Percentiles rank a stretch among this genome's conserved stretches.
These are phyloP conservation scores for Eriosoma lanigerum DNA, from an alignment of 1,140 invertebrate species.

Conservation along the genomic window DNA sequence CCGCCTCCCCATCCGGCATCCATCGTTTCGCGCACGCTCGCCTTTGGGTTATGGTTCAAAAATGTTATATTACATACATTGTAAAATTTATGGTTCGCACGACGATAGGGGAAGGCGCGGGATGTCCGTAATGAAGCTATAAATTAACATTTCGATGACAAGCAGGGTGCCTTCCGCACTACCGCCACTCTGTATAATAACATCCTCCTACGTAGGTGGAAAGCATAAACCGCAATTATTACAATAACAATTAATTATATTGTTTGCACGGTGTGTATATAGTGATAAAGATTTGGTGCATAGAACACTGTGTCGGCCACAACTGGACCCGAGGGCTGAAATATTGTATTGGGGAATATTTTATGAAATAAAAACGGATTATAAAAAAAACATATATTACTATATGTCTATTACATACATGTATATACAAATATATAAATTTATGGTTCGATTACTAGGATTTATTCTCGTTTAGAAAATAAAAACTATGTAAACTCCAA, in stretches of 20 bases:
- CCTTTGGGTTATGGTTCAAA: constrained; percentile 31
- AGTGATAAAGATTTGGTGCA: background rate
- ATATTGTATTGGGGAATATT: background rate
- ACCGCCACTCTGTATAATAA: background rate
- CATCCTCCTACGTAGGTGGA: background rate
- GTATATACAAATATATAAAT: too few species aligned
- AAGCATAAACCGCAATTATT: constrained; percentile 27
- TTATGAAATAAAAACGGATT: background rate
- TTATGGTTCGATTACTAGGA: too few species aligned
- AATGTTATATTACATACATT: constrained; percentile 44
- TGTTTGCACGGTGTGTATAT: background rate
- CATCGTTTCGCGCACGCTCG: too few species aligned
- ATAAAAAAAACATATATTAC: too few species aligned
- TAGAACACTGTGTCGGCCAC: background rate
- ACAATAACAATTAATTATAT: constrained; percentile 48
- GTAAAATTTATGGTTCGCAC: constrained; percentile 42
- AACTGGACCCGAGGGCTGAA: background rate
- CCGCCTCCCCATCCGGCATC: background rate
- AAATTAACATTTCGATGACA: constrained; percentile 47
- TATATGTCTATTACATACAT: too few species aligned
- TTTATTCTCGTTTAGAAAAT: too few species aligned
- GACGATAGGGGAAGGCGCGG: background rate
- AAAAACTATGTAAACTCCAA: too few species aligned
- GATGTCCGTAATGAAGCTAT: constrained; percentile 39
- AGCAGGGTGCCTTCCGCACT: background rate